Percentiles rank a stretch among this genome's conserved stretches.
Evolutionary conservation across 2,113 vertebrate species (phyloP).

Genomic region (Misgurnus mizolepis): DNA sequence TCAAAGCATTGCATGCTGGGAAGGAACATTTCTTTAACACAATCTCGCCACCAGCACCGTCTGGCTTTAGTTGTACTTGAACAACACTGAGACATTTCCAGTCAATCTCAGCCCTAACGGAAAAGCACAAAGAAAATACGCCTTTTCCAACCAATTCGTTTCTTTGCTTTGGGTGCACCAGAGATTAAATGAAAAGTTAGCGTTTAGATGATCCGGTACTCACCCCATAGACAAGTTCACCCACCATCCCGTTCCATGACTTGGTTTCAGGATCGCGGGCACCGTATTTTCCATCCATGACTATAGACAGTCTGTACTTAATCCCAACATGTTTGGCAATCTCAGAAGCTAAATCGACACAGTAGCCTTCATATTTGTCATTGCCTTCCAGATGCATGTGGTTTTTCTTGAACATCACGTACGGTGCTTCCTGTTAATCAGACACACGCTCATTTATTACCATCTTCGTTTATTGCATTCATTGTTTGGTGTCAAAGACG

Average conservation of each 20-base stretch:
- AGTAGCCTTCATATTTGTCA: slow-evolving; percentile 99
- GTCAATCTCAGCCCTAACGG: background rate
- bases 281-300: slow-evolving; percentile 97
- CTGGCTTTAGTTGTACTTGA: slow-evolving; percentile 8
- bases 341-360: slow-evolving; percentile 99
- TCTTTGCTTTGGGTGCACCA: too few species aligned
- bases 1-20: slow-evolving; percentile 33
- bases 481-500: slow-evolving; percentile 43
- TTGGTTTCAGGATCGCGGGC: slow-evolving; percentile 98
- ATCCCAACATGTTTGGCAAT: slow-evolving; percentile 99
- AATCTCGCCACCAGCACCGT: slow-evolving; percentile 12
- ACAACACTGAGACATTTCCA: slow-evolving; percentile 7
- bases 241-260: slow-evolving; percentile 99
- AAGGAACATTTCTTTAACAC: slow-evolving; percentile 28
- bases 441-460: slow-evolving; percentile 80
- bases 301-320: slow-evolving; percentile 99
- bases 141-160: background rate
- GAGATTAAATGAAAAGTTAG: background rate
- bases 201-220: slow-evolving; percentile 70
- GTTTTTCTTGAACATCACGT: slow-evolving; percentile 99
- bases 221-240: slow-evolving; percentile 99
- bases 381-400: slow-evolving; percentile 98
- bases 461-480: slow-evolving; percentile 43
- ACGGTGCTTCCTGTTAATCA: slow-evolving; percentile 97
- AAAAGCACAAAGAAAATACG: background rate